Percentiles rank a stretch among this genome's conserved stretches.
Conservation (phyloP, 1,140 invertebrate species). For the Ceratina australensis region DNA sequence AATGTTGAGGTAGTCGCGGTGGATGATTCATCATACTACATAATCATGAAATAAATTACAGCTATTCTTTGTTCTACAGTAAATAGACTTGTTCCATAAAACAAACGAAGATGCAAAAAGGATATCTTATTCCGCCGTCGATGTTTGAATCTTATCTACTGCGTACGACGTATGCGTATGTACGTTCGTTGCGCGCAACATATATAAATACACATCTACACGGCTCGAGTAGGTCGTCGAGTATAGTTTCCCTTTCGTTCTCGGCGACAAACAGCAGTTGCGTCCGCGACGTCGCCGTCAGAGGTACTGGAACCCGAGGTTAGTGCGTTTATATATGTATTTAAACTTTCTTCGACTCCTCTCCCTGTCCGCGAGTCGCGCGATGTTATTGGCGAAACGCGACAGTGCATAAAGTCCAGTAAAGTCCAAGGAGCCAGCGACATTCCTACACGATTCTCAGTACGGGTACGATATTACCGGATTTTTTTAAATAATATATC, state of each 20-base stretch:
- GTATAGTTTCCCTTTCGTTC: conserved; percentile 18
- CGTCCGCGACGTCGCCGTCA: conserved; percentile 31
- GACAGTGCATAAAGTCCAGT: conserved; percentile 45
- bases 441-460: conserved; percentile 20
- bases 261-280: conserved; percentile 45
- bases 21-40: not conserved
- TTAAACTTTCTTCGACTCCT: conserved; percentile 41
- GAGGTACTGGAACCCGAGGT: conserved; percentile 6
- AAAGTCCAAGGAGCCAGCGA: conserved; percentile 43
- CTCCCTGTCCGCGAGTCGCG: conserved; percentile 32
- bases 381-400: conserved; percentile 36
- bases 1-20: no score
- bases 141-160: conserved; percentile 10
- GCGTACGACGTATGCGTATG: not conserved
- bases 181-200: not conserved
- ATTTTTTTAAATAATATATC: not conserved
- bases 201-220: conserved; percentile 9
- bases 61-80: no score
- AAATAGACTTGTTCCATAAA: not conserved
- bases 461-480: conserved; percentile 13
- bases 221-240: not conserved
- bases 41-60: not conserved
- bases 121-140: not conserved
- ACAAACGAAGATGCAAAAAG: not conserved
- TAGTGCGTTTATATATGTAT: conserved; percentile 11